Evolutionary conservation across 2,797 vertebrate species (phyloP).

Genomic region (Spinibarbus caldwelli): DNA sequence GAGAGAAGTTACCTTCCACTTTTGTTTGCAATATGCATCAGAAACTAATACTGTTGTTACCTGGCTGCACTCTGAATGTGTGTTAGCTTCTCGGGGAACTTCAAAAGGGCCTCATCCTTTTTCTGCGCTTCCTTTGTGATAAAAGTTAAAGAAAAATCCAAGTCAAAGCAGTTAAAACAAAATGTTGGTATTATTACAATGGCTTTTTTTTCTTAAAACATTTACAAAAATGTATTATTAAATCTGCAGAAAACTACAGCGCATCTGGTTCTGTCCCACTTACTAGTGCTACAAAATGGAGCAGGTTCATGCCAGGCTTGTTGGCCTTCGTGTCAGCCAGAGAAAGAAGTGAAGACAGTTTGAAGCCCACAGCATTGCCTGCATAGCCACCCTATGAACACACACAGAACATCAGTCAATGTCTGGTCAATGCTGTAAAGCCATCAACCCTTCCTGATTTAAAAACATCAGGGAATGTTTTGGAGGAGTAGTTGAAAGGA

Average conservation of each 20-base stretch:
- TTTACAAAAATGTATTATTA: background rate
- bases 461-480: constrained; percentile 36
- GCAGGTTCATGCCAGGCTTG: constrained; percentile 97
- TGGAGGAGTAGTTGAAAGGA: constrained; percentile 3
- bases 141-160: constrained; percentile 44
- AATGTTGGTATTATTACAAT: background rate
- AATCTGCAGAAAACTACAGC: background rate
- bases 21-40: background rate
- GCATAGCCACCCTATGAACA: constrained; percentile 91
- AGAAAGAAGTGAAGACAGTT: constrained; percentile 94
- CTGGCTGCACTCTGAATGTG: constrained; percentile 91
- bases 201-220: background rate
- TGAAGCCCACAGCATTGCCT: constrained; percentile 97
- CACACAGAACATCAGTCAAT: constrained; percentile 29
- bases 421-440: constrained; percentile 36
- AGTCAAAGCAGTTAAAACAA: constrained; percentile 27
- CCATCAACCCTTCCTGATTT: constrained; percentile 24
- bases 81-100: constrained; percentile 89
- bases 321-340: constrained; percentile 98
- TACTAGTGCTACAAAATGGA: constrained; percentile 98
- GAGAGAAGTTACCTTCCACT: background rate
- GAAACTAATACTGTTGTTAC: constrained; percentile 71
- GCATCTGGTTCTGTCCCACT: constrained; percentile 50
- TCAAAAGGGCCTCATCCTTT: constrained; percentile 89
- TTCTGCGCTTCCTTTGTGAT: constrained; percentile 93